Evolutionary conservation across 1,140 invertebrate genomes (phyloP).

Genomic region (Alviniconcha marisindica): DNA sequence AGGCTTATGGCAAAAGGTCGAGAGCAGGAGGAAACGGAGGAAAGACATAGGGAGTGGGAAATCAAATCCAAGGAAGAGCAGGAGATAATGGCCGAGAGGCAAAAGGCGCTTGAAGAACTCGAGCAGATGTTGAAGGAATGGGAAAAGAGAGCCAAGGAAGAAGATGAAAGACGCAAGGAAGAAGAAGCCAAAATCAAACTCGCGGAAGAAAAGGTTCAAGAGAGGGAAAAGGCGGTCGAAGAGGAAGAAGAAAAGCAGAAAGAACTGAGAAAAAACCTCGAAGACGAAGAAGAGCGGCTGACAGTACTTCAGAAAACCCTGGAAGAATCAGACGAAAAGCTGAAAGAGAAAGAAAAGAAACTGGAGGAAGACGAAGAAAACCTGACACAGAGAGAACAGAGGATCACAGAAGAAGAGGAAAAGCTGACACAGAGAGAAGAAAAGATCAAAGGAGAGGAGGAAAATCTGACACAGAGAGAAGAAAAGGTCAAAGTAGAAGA

Average conservation of each 20-base stretch:
- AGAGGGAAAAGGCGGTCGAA: not conserved
- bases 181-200: not conserved
- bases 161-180: not conserved
- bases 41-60: not conserved
- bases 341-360: not conserved
- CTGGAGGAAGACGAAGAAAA: not conserved
- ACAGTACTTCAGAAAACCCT: not conserved
- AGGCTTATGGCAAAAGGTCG: not conserved
- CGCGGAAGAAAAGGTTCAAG: not conserved
- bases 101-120: not conserved
- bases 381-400: not conserved
- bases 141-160: not conserved
- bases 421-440: too few relatives aligned
- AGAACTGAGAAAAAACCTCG: not conserved
- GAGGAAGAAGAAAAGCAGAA: not conserved
- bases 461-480: not conserved
- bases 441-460: too few relatives aligned
- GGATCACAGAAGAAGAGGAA: not conserved
- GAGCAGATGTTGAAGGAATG: not conserved
- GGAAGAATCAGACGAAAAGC: not conserved
- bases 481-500: not conserved
- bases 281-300: not conserved
- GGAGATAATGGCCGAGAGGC: slow-evolving; percentile 2
- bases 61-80: not conserved
- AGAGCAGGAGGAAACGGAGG: not conserved